Percentiles rank a stretch among this genome's conserved stretches.
phyloP scores from a whole-genome alignment of 2,113 vertebrate species.

The Menidia beryllina region DNA sequence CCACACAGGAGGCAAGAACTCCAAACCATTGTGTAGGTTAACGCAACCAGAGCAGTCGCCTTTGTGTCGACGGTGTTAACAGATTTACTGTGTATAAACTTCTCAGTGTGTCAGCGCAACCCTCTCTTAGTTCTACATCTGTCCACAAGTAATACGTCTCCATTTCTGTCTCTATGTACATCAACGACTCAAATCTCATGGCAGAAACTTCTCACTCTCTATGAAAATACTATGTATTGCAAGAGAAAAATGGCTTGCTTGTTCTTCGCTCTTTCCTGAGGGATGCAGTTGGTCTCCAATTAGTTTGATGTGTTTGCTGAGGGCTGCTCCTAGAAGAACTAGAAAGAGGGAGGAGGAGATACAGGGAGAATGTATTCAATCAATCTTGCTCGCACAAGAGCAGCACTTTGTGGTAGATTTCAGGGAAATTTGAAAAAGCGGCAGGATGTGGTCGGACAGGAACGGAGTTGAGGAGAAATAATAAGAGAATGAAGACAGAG shows the following conservation, averaged over 20 bases:
- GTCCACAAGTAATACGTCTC: neutral
- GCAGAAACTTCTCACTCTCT: slow-evolving; percentile 13
- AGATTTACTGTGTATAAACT: slow-evolving; percentile 16
- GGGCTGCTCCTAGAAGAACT: slow-evolving; percentile 36
- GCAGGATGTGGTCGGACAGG: slow-evolving; percentile 53
- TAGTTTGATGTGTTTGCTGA: slow-evolving; percentile 52
- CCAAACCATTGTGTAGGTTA: slow-evolving; percentile 38
- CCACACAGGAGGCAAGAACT: slow-evolving; percentile 30
- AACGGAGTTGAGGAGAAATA: slow-evolving; percentile 33
- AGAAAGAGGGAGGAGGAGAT: neutral
- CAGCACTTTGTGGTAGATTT: slow-evolving; percentile 61
- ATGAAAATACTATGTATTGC: slow-evolving; percentile 9
- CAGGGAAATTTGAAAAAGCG: slow-evolving; percentile 31
- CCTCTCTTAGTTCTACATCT: neutral
- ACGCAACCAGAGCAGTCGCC: slow-evolving; percentile 22
- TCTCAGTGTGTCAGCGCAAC: neutral
- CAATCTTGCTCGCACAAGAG: slow-evolving; percentile 33
- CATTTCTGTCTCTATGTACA: neutral
- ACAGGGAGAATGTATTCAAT: slow-evolving; percentile 42
- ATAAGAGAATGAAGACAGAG: neutral
- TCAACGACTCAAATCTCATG: neutral
- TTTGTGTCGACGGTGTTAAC: slow-evolving; percentile 40
- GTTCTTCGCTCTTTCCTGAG: slow-evolving; percentile 38
- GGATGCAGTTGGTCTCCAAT: slow-evolving; percentile 49
- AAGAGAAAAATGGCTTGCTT: neutral